Evolutionary conservation across 2,888 invertebrate species (phyloP), one percentile per base, ranked within the genome.

Genomic region (Eumacrocentrus americanus): DNA sequence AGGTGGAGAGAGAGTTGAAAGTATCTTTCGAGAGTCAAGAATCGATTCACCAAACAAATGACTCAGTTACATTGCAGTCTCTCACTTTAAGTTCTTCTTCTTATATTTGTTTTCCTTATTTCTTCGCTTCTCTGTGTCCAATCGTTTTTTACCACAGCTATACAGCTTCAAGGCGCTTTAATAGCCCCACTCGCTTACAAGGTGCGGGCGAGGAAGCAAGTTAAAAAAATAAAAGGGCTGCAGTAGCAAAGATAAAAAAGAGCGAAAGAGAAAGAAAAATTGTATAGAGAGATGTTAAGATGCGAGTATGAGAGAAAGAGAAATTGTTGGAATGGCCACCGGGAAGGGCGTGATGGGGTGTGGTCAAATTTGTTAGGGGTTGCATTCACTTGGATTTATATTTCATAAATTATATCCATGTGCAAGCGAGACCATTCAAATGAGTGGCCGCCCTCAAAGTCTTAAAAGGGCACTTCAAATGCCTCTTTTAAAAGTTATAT

Each of bases 301-400:
- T 11, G 25, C 18, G 37, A 56, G 53, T 44, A 12, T 25, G 37
- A 55, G 58, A 34, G 23, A 50, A 48, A 38, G 9, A 20, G 16
- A 18, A 18, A 20, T 22, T 46, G 23, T 25, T 25, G 46, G 23
- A 38, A 11, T 29, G 64, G 61, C 65, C 65, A 67, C 67, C 66
- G 62, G 55, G 61, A 64, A 60, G 67, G 62, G 78, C 73, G 75
- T 76, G 75, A 66, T 71, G 68, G 73, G 78, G 76, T 73, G 78
- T 76, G 78, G 77, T 71, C 72, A 71, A 78, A 78, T 78, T 77
- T 73, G 73, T 74, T 71, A 67, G 67, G 72, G 76, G 74, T 73
- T 73, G 73, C 66, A 69, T 70, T 61, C 67, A 57, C 57, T 52
- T 62, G 57, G 65, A 75, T 75, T 77, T 75, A 75, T 74, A 75